Percentiles rank a stretch among this genome's conserved stretches.
phyloP scores from a whole-genome alignment of 2,888 invertebrate species.

The Pammene aurita region DNA sequence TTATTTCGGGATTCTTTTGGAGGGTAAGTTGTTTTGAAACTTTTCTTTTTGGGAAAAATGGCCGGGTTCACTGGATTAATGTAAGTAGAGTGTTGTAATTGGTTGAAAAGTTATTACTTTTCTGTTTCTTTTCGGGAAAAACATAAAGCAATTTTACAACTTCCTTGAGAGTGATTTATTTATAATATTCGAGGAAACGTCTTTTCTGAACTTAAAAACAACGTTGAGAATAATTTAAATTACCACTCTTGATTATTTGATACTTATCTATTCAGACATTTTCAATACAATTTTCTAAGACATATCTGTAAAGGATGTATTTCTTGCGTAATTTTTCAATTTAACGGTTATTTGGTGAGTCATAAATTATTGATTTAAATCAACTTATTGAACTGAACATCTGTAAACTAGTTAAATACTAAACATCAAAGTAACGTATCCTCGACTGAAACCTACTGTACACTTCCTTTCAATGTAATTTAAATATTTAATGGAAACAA shows the following conservation, averaged over 20 bases:
- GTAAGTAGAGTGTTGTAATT: slow-evolving; percentile 77
- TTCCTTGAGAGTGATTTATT: slow-evolving; percentile 68
- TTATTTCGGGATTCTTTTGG: slow-evolving; percentile 68
- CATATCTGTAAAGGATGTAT: no score
- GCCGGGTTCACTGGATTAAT: slow-evolving; percentile 70
- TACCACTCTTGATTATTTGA: slow-evolving; percentile 63
- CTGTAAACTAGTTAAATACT: no score
- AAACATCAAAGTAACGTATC: no score
- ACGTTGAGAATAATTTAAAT: slow-evolving; percentile 56
- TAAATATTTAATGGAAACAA: no score
- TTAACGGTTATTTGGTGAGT: no score
- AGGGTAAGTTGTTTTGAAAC: slow-evolving; percentile 73
- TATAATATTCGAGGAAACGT: slow-evolving; percentile 65
- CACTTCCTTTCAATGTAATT: no score
- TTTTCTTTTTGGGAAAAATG: slow-evolving; percentile 68
- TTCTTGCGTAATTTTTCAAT: no score
- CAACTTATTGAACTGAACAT: no score
- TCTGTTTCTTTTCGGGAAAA: slow-evolving; percentile 69
- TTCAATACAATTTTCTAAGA: background rate
- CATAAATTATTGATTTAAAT: no score
- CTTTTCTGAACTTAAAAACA: slow-evolving; percentile 66
- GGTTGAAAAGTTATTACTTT: slow-evolving; percentile 75
- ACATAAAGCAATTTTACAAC: slow-evolving; percentile 73
- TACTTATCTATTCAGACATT: slow-evolving; percentile 56
- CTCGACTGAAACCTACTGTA: no score